These are phyloP conservation scores for Nycticebus coucang DNA, from an alignment of 2,113 vertebrate species.

Conservation along the genomic window DNA sequence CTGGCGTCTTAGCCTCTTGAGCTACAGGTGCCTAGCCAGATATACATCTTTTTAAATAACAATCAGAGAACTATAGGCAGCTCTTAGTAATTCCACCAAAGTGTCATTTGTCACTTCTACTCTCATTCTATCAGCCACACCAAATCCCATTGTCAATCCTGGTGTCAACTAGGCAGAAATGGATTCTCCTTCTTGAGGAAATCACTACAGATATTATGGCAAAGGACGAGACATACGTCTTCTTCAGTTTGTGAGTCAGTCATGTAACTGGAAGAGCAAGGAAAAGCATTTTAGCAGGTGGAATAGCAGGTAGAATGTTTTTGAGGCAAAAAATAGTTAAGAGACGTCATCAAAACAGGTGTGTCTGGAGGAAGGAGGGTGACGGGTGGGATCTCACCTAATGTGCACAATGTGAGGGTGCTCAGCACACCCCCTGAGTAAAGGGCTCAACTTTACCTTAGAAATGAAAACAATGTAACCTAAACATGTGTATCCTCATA, in stretches of 20 bases:
- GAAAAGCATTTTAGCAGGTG: neutral
- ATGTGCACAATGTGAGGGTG: no score
- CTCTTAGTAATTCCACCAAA: neutral
- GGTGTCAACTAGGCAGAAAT: neutral
- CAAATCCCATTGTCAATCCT: neutral
- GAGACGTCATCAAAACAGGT: neutral
- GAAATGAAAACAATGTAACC: no score
- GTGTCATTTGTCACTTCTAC: neutral
- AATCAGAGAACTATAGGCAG: neutral
- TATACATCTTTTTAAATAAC: no score
- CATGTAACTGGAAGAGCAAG: neutral
- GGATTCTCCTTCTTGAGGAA: neutral
- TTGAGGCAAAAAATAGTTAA: neutral
- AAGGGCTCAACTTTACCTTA: no score
- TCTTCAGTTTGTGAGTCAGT: no score
- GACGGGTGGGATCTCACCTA: no score
- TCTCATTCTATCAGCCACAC: neutral
- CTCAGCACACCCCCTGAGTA: no score
- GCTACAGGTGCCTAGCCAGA: no score
- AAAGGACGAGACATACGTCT: neutral
- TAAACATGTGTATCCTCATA: no score
- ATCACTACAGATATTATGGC: no score
- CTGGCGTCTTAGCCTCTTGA: no score
- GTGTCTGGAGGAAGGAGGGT: no score
- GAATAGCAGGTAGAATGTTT: neutral